Evolutionary conservation across 2,797 vertebrate species (phyloP), one percentile per base, ranked within the genome.

Genomic region (Sus cebifrons): DNA sequence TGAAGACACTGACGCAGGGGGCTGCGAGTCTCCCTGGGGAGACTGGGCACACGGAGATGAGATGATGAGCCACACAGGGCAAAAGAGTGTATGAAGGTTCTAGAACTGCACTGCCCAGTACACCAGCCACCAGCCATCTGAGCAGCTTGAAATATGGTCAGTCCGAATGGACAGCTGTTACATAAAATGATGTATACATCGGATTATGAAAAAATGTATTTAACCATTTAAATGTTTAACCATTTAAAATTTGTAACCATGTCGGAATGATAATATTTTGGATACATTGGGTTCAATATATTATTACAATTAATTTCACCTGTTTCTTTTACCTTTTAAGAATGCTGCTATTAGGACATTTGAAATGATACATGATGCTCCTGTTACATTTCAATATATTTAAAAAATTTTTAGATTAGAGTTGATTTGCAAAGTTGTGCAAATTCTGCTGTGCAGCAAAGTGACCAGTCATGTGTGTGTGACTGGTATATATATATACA

Each of bases 21-120:
- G 75, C n/a, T 93, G 89, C 75, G 16, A 36, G 56, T 90, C 77
- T 92, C 73, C 70, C 86, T 67, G 23, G 44, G 27, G 85, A 89
- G 77, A 82, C 60, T 60, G 58, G 44, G 54, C 78, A 27, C 6
- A 3, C 40, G 12, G 67, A 49, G 36, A 82, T 36, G 81, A 91
- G 77, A 65, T 56, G 52, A 77, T 85, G 15, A 90, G 68, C 64
- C 29, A 27, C 44, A 5, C 20, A 1, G 2, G 16, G 16, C 1
- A 1, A 64, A 32, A 62, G 2, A 2, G 2, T 3, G 13, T 40
- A 20, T 4, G 49, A 86, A 95, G 89, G 20, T n/a, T 65, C 73
- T 32, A n/a, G 77, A 54, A 29, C 20, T 1, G 56, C 2, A 0
- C 5, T 56, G 60, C 25, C n/a, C 74, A 17, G 1, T 16, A 16